These are phyloP conservation scores for Melipona beecheii DNA, from an alignment of 2,888 invertebrate genomes.

Conservation along the genomic window DNA sequence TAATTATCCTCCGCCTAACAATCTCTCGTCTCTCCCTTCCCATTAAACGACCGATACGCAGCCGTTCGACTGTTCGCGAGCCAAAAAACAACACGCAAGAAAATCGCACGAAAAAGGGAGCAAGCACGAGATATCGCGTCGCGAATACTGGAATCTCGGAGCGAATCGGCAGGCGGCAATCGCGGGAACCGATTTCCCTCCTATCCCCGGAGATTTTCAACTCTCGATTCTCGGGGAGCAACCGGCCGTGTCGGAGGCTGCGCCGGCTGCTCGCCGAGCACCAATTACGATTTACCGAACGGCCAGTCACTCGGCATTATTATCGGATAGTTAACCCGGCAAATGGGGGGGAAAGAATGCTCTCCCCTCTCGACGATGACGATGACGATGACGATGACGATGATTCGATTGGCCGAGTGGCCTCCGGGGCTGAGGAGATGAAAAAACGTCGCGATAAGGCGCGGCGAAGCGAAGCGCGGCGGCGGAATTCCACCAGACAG, in stretches of 20 bases:
- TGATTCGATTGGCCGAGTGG: slow-evolving; percentile 14
- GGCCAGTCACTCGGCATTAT: slow-evolving; percentile 50
- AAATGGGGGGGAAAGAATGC: slow-evolving; percentile 61
- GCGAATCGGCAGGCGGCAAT: too few relatives aligned
- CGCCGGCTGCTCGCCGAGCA: slow-evolving; percentile 1
- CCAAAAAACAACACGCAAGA: too few relatives aligned
- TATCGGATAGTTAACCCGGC: slow-evolving; percentile 66
- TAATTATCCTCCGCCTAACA: too few relatives aligned
- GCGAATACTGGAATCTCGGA: too few relatives aligned
- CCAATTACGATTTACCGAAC: slow-evolving; percentile 48
- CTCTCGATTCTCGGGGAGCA: slow-evolving; percentile 27
- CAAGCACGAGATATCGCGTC: too few relatives aligned
- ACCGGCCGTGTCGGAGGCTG: slow-evolving; percentile 8
- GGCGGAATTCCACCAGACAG: slow-evolving; percentile 67
- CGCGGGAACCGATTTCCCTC: slow-evolving; percentile 1
- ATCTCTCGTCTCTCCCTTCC: too few relatives aligned
- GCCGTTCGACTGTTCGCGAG: too few relatives aligned
- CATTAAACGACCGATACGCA: too few relatives aligned
- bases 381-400: slow-evolving; percentile 31
- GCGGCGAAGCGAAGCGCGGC: slow-evolving; percentile 41
- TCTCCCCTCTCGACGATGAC: neutral
- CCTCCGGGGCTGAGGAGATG: slow-evolving; percentile 26
- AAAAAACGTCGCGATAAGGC: slow-evolving; percentile 42
- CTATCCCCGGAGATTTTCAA: slow-evolving; percentile 4
- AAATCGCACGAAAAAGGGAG: too few relatives aligned